Evolutionary conservation across 2,888 invertebrate genomes (phyloP), one percentile per base, ranked within the genome.

Genomic region (Amphipoea oculea): DNA sequence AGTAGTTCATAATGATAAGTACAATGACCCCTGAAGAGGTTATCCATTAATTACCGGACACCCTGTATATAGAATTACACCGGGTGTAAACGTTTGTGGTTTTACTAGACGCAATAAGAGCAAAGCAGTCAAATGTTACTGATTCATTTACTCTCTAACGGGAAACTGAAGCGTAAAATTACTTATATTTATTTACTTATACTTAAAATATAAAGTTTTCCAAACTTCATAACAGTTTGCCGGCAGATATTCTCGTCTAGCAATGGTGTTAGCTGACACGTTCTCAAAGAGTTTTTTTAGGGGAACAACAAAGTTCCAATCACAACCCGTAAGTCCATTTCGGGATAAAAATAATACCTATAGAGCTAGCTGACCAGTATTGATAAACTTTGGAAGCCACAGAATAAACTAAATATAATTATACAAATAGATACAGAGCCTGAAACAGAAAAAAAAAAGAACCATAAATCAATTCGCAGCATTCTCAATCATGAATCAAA

Each of bases 401-500:
- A 48, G 11, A 57, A 36, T 1, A 42, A 78, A 84, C 2, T 36
- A 12, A 40, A 36, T 70, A 40, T 54, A 40, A 20, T 2, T 54
- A 11, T 5, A 14, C 0, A 62, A 70, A 73, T 45, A 23, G 4
- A 40, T 36, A 29, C 23, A 57, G 7, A 85, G 12, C 23, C 36
- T 62, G 12, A 66, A 63, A 17, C 14, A 20, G 9, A 9, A 62
- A 75, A 29, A 75, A 29, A 29, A 67, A 57, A 57, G 23, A 83
- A 36, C 5, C 29, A 40, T 20, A 57, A 57, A 51, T 57, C 42
- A 75, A 68, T 76, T 72, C 63, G 45, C 63, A 63, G 45, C 48
- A 73, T 84, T 78, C 66, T 40, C 23, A 83, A 62, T 40, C 84
- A 73, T 71, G 62, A 83, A 51, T 78, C 73, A 84, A 57, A 29